Evolutionary conservation across 2,888 invertebrate species (phyloP), one percentile per base, ranked within the genome.

Genomic region (Parthenolecanium corni): DNA sequence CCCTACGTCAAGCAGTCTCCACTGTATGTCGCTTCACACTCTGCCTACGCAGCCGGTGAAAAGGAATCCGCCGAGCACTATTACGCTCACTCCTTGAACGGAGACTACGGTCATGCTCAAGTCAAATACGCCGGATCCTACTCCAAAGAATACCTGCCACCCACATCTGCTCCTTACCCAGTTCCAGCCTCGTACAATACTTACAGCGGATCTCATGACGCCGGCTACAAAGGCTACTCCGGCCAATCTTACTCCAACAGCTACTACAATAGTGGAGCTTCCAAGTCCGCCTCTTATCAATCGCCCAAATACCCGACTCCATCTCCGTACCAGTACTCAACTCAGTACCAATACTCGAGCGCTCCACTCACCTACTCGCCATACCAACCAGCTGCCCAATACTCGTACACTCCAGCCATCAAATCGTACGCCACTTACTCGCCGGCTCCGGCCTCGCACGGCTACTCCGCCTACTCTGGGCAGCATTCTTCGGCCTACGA

Each of bases 71-170:
- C 31, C 9, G 31, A 31, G 31, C 31, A 31, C 31, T 31, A 31
- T 9, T 31, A 31, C 9, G 31, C 31, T 31, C 31, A 31, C 9
- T 31, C 31, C 4, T n/a, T n/a, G n/a, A 31, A 9, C 9, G 31
- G 31, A 31, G 31, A 31, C 31, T 31, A 31, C 31, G 31, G 31
- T 6, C 31, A 31, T 31, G 31, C 31, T 6, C 31, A 31, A 31
- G 31, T 9, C 11, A 51, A 62, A 2, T 65, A 63, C 31, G 58
- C 65, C 12, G 64, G 63, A 11, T 58, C 65, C 3, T 64, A 57
- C 6, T 63, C 65, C 4, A 64, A 64, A 52, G 58, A 63, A 14
- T 63, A 65, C 9, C 44, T 62, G n/a, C 23, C 62, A n/a, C 56
- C 49, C 1, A 21, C 49, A 23, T 21, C 49, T 14, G 23, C 9